Conservation (phyloP, 2,888 invertebrate species). For the Drosophila paranaensis region DNA sequence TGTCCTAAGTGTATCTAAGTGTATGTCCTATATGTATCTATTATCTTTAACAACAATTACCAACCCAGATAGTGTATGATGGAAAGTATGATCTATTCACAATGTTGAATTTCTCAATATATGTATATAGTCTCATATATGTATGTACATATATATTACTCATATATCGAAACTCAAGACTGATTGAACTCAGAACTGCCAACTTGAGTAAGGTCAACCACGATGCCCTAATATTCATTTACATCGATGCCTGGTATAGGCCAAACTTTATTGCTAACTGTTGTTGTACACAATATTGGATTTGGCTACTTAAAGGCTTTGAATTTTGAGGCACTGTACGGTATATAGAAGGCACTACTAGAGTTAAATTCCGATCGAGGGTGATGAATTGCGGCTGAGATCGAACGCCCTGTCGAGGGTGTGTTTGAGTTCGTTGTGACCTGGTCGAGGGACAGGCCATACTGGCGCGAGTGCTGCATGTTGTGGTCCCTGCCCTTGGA, state of each 20-base stretch:
- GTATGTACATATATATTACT: background rate
- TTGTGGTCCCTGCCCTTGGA: slow-evolving; percentile 4
- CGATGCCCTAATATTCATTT: background rate
- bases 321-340: slow-evolving; percentile 84
- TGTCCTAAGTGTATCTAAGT: too few relatives aligned
- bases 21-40: too few relatives aligned
- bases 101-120: background rate
- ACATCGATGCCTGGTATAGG: slow-evolving; percentile 8
- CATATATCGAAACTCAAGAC: background rate
- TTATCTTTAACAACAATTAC: too few relatives aligned
- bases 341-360: slow-evolving; percentile 81
- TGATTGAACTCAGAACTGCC: background rate
- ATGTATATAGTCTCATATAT: too few relatives aligned
- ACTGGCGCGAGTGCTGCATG: slow-evolving; percentile 35
- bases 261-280: slow-evolving; percentile 46
- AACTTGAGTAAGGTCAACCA: background rate
- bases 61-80: too few relatives aligned
- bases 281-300: slow-evolving; percentile 47
- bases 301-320: slow-evolving; percentile 81
- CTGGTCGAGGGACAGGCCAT: slow-evolving; percentile 31
- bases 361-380: slow-evolving; percentile 67
- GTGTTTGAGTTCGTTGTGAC: slow-evolving; percentile 67
- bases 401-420: slow-evolving; percentile 80
- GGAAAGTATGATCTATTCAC: background rate
- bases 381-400: slow-evolving; percentile 83